Conservation (phyloP, 1,140 invertebrate species). For the Samia ricini region DNA sequence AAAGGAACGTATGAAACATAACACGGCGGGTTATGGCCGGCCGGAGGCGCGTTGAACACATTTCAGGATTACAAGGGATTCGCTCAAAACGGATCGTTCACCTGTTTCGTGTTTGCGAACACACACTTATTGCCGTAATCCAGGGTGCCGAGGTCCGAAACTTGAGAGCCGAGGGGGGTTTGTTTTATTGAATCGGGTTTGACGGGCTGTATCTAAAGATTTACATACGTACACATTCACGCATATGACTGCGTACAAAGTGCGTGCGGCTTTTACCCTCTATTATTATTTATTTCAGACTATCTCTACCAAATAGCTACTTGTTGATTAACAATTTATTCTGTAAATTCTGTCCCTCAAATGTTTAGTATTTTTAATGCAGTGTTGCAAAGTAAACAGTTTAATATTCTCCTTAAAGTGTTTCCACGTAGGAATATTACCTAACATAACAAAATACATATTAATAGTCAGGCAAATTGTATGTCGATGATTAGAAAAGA, state of each 20-base stretch:
- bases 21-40: too few species aligned
- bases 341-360: too few species aligned
- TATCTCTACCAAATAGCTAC: too few species aligned
- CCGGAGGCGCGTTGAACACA: constrained; percentile 18
- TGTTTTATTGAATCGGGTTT: constrained; percentile 10
- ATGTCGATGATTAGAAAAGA: too few species aligned
- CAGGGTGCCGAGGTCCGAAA: constrained; percentile 7
- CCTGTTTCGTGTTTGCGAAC: constrained; percentile 16
- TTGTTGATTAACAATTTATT: too few species aligned
- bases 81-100: constrained; percentile 23
- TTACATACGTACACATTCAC: background rate
- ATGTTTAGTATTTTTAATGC: too few species aligned
- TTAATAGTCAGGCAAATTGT: too few species aligned
- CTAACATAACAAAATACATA: too few species aligned
- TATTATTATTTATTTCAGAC: background rate
- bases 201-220: background rate
- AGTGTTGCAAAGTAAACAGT: too few species aligned
- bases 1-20: too few species aligned
- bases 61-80: constrained; percentile 29
- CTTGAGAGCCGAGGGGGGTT: background rate
- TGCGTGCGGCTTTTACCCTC: background rate
- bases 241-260: background rate
- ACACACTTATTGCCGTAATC: constrained; percentile 13
- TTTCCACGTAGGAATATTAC: too few species aligned
- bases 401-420: too few species aligned